phyloP scores from a whole-genome alignment of 2,888 invertebrate species.

The Pelosia muscerda region DNA sequence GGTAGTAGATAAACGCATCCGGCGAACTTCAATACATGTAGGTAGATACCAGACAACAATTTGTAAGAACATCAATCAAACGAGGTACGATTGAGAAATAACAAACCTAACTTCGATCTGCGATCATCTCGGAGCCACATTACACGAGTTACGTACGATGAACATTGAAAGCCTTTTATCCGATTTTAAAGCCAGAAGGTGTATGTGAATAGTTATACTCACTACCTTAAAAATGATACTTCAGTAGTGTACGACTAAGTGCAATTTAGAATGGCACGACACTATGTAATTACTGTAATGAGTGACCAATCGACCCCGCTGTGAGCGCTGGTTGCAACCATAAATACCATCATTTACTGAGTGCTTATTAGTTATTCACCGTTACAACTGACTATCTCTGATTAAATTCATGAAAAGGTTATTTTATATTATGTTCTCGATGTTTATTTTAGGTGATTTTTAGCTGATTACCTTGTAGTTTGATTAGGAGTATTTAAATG shows the following conservation, averaged over 20 bases:
- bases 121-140: not conserved
- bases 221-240: not conserved
- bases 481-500: not conserved
- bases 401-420: not conserved
- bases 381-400: not conserved
- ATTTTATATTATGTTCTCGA: not conserved
- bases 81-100: not conserved
- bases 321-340: not conserved
- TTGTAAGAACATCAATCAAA: not conserved
- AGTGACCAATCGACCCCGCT: not conserved
- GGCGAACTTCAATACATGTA: not conserved
- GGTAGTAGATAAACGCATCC: too few relatives aligned
- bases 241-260: not conserved
- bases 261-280: not conserved
- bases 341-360: not conserved
- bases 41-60: not conserved
- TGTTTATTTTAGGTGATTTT: not conserved
- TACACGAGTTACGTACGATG: not conserved
- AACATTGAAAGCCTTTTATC: slow-evolving; percentile 9
- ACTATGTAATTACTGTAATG: not conserved
- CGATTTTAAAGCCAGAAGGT: not conserved
- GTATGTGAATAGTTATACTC: not conserved
- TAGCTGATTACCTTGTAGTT: not conserved
- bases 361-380: not conserved
- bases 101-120: not conserved